Evolutionary conservation across 1,140 invertebrate genomes (phyloP).

Genomic region (Drosophila ananassae): DNA sequence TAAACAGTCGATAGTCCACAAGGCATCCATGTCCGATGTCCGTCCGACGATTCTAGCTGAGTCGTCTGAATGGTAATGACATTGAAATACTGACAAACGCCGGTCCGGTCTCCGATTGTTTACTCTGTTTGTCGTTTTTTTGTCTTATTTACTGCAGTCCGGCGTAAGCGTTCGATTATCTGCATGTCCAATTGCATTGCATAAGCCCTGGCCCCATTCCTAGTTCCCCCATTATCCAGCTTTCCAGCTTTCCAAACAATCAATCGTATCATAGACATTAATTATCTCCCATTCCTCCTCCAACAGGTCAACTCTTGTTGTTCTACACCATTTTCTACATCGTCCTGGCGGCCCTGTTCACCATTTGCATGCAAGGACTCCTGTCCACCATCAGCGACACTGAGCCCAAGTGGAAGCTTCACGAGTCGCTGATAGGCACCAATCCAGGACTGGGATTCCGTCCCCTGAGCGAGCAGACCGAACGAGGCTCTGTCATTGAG

Average conservation of each 20-base stretch:
- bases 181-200: constrained; percentile 35
- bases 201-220: constrained; percentile 26
- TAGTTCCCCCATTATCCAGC: constrained; percentile 8
- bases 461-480: constrained; percentile 89
- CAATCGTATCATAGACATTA: constrained; percentile 10
- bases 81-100: constrained; percentile 61
- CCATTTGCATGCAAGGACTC: constrained; percentile 92
- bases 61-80: constrained; percentile 64
- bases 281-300: not conserved
- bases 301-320: constrained; percentile 88
- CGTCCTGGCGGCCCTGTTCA: constrained; percentile 90
- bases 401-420: constrained; percentile 89
- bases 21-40: constrained; percentile 21
- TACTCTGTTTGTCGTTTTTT: constrained; percentile 50
- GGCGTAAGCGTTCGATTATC: constrained; percentile 48
- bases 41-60: constrained; percentile 64
- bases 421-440: constrained; percentile 91
- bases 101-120: constrained; percentile 15
- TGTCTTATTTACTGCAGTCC: constrained; percentile 40
- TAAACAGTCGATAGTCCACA: constrained; percentile 23
- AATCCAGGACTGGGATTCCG: constrained; percentile 96
- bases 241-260: constrained; percentile 18
- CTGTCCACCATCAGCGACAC: constrained; percentile 89
- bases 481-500: constrained; percentile 93
- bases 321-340: constrained; percentile 95